phyloP scores from a whole-genome alignment of 2,888 invertebrate species.

The Bhutanitis thaidina region DNA sequence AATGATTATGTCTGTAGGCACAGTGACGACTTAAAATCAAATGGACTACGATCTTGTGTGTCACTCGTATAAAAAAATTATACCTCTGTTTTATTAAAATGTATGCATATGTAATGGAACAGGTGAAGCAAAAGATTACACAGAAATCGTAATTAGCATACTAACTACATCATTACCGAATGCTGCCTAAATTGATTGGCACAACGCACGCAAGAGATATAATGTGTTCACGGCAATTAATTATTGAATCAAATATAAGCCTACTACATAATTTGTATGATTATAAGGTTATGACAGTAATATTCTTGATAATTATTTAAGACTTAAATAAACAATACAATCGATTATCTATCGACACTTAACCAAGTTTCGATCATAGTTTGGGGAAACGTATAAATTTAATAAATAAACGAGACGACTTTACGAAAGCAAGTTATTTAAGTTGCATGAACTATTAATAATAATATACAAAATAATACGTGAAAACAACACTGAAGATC shows the following conservation, averaged over 20 bases:
- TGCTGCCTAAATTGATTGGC: conserved; percentile 33
- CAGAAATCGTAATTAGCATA: conserved; percentile 31
- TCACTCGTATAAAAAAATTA: too few species aligned
- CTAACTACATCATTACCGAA: conserved; percentile 37
- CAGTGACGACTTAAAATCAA: too few species aligned
- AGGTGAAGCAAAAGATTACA: conserved; percentile 31
- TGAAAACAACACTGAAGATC: too few species aligned
- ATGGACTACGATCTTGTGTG: too few species aligned
- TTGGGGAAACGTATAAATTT: too few species aligned
- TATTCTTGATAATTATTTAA: neutral
- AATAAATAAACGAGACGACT: too few species aligned
- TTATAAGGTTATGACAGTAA: neutral
- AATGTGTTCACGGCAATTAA: conserved; percentile 18
- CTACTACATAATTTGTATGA: neutral
- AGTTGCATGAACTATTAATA: too few species aligned
- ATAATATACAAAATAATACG: too few species aligned
- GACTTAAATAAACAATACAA: neutral
- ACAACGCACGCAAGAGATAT: conserved; percentile 35
- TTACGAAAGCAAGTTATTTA: too few species aligned
- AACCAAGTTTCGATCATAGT: too few species aligned
- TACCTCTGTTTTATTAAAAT: neutral
- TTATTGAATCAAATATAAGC: conserved; percentile 15
- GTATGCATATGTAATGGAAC: conserved; percentile 14
- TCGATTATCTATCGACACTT: too few species aligned
- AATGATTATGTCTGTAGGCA: too few species aligned